Percentiles rank a stretch among this genome's conserved stretches.
Conservation (phyloP, 2,888 invertebrate genomes). For the Nomada ruficornis region DNA sequence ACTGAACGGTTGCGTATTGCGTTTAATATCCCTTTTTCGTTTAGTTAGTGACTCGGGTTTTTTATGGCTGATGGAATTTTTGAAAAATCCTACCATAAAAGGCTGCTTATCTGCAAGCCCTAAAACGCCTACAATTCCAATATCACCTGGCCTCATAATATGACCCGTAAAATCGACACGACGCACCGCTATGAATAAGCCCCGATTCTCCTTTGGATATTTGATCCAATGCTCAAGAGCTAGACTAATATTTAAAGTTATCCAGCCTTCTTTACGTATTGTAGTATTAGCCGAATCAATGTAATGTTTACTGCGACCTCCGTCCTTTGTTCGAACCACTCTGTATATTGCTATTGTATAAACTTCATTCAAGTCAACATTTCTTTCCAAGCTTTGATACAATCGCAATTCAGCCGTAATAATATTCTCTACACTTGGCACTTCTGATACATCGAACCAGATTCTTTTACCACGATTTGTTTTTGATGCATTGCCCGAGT, state of each 20-base stretch:
- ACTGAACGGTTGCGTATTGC: neutral
- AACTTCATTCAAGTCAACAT: constrained; percentile 83
- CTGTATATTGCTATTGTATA: constrained; percentile 88
- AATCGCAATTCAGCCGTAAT: constrained; percentile 93
- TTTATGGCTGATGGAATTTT: constrained; percentile 86
- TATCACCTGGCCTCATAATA: constrained; percentile 91
- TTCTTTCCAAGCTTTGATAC: constrained; percentile 85
- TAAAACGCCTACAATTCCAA: constrained; percentile 91
- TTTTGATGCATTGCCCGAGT: constrained; percentile 87
- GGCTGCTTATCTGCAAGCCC: constrained; percentile 93
- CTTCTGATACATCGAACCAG: constrained; percentile 95
- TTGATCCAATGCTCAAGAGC: constrained; percentile 91
- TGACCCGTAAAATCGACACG: constrained; percentile 85
- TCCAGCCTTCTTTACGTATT: constrained; percentile 91
- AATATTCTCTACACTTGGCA: constrained; percentile 90
- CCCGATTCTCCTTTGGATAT: constrained; percentile 91
- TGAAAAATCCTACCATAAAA: constrained; percentile 94
- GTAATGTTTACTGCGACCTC: constrained; percentile 88
- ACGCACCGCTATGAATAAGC: constrained; percentile 91
- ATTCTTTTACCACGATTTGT: constrained; percentile 92
- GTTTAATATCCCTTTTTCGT: neutral
- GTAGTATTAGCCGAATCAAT: constrained; percentile 90
- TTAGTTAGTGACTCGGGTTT: constrained; percentile 81
- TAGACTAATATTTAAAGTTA: constrained; percentile 92
- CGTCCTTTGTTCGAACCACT: constrained; percentile 86